Percentiles rank a stretch among this genome's conserved stretches.
Conservation (phyloP, 2,888 invertebrate species). For the Furcula furcula region DNA sequence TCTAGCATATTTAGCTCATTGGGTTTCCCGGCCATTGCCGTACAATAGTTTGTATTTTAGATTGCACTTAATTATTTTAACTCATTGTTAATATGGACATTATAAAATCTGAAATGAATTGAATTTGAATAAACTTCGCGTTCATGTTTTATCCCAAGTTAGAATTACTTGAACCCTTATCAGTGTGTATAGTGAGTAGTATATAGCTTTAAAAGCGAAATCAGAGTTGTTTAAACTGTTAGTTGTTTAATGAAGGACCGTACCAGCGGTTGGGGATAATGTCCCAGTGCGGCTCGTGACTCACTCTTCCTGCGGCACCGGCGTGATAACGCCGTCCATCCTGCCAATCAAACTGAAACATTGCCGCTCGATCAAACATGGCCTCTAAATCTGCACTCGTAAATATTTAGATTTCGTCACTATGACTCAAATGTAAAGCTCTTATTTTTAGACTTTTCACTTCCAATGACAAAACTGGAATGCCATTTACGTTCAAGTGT, state of each 20-base stretch:
- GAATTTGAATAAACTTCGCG: no score
- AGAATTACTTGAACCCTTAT: no score
- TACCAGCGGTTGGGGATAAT: conserved; percentile 66
- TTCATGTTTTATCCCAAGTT: no score
- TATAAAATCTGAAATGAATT: no score
- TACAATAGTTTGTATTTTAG: no score
- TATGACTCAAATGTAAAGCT: conserved; percentile 66
- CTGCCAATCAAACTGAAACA: conserved; percentile 72
- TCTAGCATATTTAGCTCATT: no score
- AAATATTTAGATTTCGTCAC: conserved; percentile 48
- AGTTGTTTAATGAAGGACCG: conserved; percentile 50
- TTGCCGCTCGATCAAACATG: conserved; percentile 55
- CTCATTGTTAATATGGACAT: no score
- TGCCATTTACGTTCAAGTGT: conserved; percentile 6
- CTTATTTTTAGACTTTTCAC: conserved; percentile 35
- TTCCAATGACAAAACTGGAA: conserved; percentile 10
- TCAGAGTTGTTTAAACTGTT: conserved; percentile 30
- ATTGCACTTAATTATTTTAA: no score
- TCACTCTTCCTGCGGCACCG: conserved; percentile 73
- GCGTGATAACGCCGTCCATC: conserved; percentile 71
- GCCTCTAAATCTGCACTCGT: conserved; percentile 46
- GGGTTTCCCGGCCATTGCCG: no score
- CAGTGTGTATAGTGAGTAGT: no score
- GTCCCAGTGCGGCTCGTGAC: conserved; percentile 52
- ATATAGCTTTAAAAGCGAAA: no score